Conservation (phyloP, 1,140 invertebrate genomes). For the Bicyclus anynana region DNA sequence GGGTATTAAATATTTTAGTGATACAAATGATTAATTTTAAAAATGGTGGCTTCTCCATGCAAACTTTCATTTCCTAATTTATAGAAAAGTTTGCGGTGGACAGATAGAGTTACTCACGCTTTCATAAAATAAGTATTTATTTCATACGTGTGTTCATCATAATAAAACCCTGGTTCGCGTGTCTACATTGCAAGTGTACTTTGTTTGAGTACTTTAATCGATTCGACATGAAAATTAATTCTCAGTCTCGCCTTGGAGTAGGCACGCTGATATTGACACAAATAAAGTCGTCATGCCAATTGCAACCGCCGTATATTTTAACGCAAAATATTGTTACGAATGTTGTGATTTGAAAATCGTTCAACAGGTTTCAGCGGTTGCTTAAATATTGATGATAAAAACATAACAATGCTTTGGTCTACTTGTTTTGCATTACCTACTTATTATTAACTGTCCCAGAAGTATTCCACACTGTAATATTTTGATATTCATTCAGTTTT, state of each 20-base stretch:
- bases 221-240: slow-evolving; percentile 52
- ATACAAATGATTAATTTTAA: too few species aligned
- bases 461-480: not conserved
- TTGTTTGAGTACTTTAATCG: slow-evolving; percentile 43
- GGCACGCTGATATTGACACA: slow-evolving; percentile 40
- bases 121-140: too few species aligned
- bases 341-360: slow-evolving; percentile 3
- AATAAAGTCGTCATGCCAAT: slow-evolving; percentile 38
- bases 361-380: not conserved
- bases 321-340: slow-evolving; percentile 12
- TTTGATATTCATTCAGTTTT: not conserved
- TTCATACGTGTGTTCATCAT: slow-evolving; percentile 11
- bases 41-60: too few species aligned
- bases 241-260: slow-evolving; percentile 32
- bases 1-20: too few species aligned
- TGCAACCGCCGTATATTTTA: slow-evolving; percentile 28
- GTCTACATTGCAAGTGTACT: slow-evolving; percentile 22
- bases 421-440: not conserved
- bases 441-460: not conserved
- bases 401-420: not conserved
- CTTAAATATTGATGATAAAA: slow-evolving; percentile 4
- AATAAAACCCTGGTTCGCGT: slow-evolving; percentile 31
- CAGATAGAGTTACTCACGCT: too few species aligned
- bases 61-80: too few species aligned
- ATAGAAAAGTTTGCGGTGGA: too few species aligned